A percentile compares a stretch with the other conserved stretches of the same genome.
phyloP scores from a whole-genome alignment of 2,888 invertebrate species.

The Ellobium chinense region DNA sequence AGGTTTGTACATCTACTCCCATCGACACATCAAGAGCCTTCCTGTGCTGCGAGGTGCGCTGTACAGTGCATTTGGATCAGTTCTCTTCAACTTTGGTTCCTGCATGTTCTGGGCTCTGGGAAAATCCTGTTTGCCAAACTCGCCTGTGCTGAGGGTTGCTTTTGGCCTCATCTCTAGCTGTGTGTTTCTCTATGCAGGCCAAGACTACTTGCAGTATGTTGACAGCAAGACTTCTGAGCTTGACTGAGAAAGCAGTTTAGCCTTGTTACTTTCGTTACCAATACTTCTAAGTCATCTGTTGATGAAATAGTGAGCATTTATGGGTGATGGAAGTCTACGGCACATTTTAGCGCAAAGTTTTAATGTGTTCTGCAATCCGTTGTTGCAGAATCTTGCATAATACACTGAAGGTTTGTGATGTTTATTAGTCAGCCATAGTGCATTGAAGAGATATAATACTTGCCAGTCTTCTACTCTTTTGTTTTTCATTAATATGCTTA shows the following conservation, averaged over 20 bases:
- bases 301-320: no score
- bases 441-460: no score
- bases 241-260: conserved; percentile 28
- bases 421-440: no score
- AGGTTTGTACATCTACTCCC: conserved; percentile 89
- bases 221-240: conserved; percentile 45
- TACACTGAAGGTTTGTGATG: no score
- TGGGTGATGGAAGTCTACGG: no score
- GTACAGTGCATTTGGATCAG: conserved; percentile 78
- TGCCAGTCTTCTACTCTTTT: no score
- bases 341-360: no score
- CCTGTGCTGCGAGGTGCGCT: conserved; percentile 85
- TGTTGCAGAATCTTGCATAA: no score
- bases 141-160: conserved; percentile 84
- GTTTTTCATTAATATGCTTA: no score
- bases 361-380: no score
- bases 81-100: conserved; percentile 93
- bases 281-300: no score
- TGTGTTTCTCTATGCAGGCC: conserved; percentile 60
- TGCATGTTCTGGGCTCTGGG: conserved; percentile 93
- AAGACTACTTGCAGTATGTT: conserved; percentile 59
- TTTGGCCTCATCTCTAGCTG: conserved; percentile 82
- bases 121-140: conserved; percentile 87
- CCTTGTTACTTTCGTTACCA: no score
- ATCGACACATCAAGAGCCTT: conserved; percentile 86